Conservation (phyloP, 1,140 invertebrate genomes). For the Reticulitermes speratus region DNA sequence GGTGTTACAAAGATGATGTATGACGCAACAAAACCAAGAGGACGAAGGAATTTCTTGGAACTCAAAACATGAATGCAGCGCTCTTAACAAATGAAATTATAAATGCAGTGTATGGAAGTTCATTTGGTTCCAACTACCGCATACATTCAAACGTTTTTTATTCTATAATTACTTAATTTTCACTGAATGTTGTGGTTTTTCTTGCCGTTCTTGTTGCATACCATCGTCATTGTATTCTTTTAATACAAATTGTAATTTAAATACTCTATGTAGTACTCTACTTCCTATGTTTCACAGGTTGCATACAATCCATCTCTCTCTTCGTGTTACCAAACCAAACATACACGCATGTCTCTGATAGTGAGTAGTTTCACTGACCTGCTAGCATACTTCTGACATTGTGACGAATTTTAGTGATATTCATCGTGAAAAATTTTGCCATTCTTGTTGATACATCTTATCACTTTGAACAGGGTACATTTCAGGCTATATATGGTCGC, state of each 20-base stretch:
- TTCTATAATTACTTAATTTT: not conserved
- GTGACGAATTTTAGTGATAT: too few species aligned
- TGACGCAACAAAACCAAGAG: not conserved
- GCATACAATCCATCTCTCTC: not conserved
- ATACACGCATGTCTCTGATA: too few species aligned
- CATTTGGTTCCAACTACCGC: not conserved
- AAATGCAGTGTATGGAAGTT: not conserved
- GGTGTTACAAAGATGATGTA: constrained; percentile 7
- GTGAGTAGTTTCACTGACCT: too few species aligned
- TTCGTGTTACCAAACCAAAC: too few species aligned
- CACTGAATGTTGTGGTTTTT: not conserved
- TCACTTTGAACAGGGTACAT: too few species aligned
- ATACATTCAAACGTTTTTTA: not conserved
- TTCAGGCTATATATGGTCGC: too few species aligned
- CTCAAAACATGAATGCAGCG: not conserved
- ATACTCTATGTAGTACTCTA: not conserved
- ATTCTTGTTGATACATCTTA: too few species aligned
- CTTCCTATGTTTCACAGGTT: not conserved
- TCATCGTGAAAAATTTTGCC: too few species aligned
- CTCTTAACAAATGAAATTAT: constrained; percentile 1
- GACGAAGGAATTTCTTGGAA: not conserved
- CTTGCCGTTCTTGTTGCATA: not conserved
- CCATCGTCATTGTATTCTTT: not conserved
- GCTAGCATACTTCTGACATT: too few species aligned
- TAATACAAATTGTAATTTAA: not conserved